These are phyloP conservation scores for Brachypteracias leptosomus DNA, from an alignment of 2,113 vertebrate species.

Conservation along the genomic window DNA sequence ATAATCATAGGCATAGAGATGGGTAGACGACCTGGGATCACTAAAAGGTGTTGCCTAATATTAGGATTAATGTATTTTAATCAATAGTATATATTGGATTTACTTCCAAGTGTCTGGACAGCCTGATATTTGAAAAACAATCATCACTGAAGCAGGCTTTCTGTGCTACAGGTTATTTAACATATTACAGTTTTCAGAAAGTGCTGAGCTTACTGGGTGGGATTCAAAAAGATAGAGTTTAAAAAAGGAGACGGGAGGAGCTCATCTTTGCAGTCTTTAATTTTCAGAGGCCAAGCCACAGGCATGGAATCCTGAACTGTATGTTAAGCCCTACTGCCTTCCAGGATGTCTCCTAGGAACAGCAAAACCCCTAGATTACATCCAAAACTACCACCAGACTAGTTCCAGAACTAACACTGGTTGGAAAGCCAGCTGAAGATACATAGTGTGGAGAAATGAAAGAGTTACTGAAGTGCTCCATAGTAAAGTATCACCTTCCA, in stretches of 20 bases:
- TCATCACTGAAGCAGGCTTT: background rate
- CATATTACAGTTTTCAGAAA: background rate
- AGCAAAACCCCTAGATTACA: background rate
- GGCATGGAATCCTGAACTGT: background rate
- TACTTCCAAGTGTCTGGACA: background rate
- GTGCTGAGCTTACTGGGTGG: background rate
- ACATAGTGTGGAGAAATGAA: background rate
- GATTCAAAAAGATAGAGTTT: background rate
- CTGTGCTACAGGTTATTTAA: background rate
- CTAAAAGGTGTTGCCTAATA: background rate
- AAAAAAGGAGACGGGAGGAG: background rate
- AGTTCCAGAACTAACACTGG: background rate
- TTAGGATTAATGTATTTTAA: background rate
- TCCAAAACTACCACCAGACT: background rate
- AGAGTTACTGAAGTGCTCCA: background rate
- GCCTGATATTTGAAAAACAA: background rate
- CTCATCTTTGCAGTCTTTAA: conserved; percentile 1
- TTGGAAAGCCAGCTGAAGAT: background rate
- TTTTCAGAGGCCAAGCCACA: background rate
- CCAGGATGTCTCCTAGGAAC: background rate
- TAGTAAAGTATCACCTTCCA: background rate
- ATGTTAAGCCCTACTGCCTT: background rate
- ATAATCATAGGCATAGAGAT: background rate
- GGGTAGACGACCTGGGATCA: background rate
- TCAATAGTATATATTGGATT: background rate